phyloP scores from a whole-genome alignment of 2,113 vertebrate genomes.

The Phyllopteryx taeniolatus region DNA sequence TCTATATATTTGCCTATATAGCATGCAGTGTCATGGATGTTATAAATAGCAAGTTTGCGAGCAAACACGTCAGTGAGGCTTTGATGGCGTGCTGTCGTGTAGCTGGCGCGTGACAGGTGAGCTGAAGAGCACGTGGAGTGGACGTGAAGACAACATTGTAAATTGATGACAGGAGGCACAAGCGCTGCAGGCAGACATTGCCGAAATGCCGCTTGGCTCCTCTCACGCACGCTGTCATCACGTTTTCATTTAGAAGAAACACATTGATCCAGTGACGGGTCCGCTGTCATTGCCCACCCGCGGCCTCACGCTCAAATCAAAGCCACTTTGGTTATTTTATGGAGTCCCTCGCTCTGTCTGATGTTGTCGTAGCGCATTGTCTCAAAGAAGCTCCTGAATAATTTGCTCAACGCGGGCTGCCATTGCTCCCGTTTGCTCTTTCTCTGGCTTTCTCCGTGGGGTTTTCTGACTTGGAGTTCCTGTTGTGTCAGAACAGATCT shows the following conservation, averaged over 20 bases:
- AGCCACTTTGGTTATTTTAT: not conserved
- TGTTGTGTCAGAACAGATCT: constrained; percentile 49
- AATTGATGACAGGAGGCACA: constrained; percentile 44
- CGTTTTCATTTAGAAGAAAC: constrained; percentile 32
- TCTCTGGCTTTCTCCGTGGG: constrained; percentile 17
- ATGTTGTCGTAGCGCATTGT: constrained; percentile 37
- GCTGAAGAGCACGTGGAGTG: constrained; percentile 34
- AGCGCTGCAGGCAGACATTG: constrained; percentile 14
- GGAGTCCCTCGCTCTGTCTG: constrained; percentile 1
- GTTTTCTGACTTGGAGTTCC: constrained; percentile 37
- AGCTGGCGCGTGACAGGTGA: constrained; percentile 33
- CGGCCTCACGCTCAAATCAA: not conserved
- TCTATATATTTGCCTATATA: constrained; percentile 12
- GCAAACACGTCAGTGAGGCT: constrained; percentile 7
- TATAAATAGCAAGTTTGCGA: constrained; percentile 8
- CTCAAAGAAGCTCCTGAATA: constrained; percentile 47
- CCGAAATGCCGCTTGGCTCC: constrained; percentile 12
- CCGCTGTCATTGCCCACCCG: constrained; percentile 25
- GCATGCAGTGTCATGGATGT: not conserved
- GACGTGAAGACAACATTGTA: constrained; percentile 40
- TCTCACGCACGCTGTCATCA: constrained; percentile 29
- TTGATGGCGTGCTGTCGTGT: constrained; percentile 20
- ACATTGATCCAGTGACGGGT: constrained; percentile 36
- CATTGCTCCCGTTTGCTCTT: constrained; percentile 35
- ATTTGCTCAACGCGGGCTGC: constrained; percentile 31